These are phyloP conservation scores for Propsilocerus akamusi DNA, from an alignment of 1,140 invertebrate species.

Conservation along the genomic window DNA sequence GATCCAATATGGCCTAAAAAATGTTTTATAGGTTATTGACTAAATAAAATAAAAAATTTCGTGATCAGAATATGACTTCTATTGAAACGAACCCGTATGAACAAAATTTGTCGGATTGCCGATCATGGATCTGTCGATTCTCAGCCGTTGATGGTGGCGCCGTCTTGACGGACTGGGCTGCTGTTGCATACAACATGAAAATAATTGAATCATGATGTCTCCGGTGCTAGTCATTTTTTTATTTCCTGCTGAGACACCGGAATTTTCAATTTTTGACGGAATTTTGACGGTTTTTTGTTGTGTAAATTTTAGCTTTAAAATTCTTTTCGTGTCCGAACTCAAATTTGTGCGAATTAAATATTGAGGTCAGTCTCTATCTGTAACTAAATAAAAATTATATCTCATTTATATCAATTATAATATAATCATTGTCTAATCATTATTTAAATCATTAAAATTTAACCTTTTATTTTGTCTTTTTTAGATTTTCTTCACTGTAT, in stretches of 20 bases:
- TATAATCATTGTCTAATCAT: too few species aligned
- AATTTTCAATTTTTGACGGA: neutral
- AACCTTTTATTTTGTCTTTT: too few species aligned
- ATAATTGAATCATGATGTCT: slow-evolving; percentile 71
- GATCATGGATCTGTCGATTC: slow-evolving; percentile 86
- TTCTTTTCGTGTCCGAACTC: too few species aligned
- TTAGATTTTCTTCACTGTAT: too few species aligned
- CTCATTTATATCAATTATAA: too few species aligned
- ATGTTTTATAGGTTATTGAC: neutral
- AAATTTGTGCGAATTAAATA: too few species aligned
- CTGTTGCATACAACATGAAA: slow-evolving; percentile 63
- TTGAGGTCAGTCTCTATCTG: too few species aligned
- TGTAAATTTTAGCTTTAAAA: too few species aligned
- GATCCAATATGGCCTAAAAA: slow-evolving; percentile 46
- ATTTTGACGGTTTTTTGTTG: too few species aligned
- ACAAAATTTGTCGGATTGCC: slow-evolving; percentile 80
- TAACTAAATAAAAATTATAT: too few species aligned
- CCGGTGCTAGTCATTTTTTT: slow-evolving; percentile 42
- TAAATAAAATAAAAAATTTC: neutral
- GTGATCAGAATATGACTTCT: neutral
- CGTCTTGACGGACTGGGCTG: slow-evolving; percentile 41
- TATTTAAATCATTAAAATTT: too few species aligned
- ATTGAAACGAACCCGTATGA: slow-evolving; percentile 45
- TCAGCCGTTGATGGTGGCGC: slow-evolving; percentile 34
- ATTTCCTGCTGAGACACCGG: neutral